A percentile compares a stretch with the other conserved stretches of the same genome.
Conservation (phyloP, 2,888 invertebrate genomes). For the Nemurella pictetii region DNA sequence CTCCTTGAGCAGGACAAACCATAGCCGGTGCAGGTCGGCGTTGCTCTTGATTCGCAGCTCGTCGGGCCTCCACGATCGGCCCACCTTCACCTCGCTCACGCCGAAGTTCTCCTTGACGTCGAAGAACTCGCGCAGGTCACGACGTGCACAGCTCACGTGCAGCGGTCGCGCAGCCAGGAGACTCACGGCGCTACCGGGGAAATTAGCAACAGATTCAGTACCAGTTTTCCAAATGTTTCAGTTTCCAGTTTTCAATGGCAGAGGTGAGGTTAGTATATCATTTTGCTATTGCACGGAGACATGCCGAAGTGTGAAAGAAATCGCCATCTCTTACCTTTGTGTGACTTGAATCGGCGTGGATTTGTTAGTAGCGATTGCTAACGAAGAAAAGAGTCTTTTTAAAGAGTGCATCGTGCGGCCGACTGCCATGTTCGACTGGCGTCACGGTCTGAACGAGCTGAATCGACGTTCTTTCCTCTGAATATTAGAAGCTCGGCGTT, state of each 20-base stretch:
- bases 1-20: conserved; percentile 92
- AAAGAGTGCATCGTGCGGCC: neutral
- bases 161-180: no score
- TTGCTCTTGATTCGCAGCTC: conserved; percentile 95
- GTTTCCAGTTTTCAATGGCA: no score
- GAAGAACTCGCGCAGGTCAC: conserved; percentile 84
- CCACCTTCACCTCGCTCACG: conserved; percentile 71
- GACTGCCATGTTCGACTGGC: neutral
- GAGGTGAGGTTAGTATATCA: neutral
- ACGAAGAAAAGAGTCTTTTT: neutral
- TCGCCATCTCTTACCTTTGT: neutral
- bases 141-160: conserved; percentile 33
- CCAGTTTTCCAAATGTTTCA: no score
- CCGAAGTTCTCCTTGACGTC: conserved; percentile 85
- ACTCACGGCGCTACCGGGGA: neutral
- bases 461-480: no score
- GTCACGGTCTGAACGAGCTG: no score
- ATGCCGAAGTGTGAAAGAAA: neutral
- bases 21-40: conserved; percentile 92
- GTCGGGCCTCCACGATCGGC: conserved; percentile 85
- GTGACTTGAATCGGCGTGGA: neutral
- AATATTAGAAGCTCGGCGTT: no score
- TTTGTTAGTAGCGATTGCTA: neutral
- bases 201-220: neutral
- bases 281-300: neutral